Conservation (phyloP, 2,888 invertebrate species). For the Caradrina clavipalpis region DNA sequence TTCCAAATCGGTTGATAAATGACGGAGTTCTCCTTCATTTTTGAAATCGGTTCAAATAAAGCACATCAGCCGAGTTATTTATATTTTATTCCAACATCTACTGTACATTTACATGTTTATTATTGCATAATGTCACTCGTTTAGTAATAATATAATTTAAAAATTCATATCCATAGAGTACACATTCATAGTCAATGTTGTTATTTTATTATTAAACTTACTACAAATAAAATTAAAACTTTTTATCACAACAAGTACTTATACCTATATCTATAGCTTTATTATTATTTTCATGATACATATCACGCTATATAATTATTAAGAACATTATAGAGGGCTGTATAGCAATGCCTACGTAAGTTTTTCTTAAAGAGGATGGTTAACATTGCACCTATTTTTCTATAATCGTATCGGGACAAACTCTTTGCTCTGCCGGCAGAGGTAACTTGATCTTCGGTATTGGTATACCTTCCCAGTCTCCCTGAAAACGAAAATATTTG, state of each 20-base stretch:
- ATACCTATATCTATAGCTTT: neutral
- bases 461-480: constrained; percentile 91
- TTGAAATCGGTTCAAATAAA: no score
- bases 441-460: constrained; percentile 89
- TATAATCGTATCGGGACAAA: constrained; percentile 69
- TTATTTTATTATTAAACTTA: neutral
- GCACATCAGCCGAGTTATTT: neutral
- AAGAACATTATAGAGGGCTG: neutral
- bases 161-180: constrained; percentile 1
- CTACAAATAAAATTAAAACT: constrained; percentile 25
- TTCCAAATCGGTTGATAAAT: no score
- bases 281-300: neutral
- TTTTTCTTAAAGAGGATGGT: neutral
- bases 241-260: constrained; percentile 40
- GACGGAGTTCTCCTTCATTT: no score
- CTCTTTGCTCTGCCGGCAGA: constrained; percentile 82
- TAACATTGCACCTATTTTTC: constrained; percentile 31
- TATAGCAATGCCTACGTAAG: constrained; percentile 3
- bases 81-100: constrained; percentile 40
- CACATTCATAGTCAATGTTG: neutral
- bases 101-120: constrained; percentile 30
- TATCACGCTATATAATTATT: constrained; percentile 16
- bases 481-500: constrained; percentile 73
- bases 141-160: constrained; percentile 23
- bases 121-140: constrained; percentile 52